Evolutionary conservation across 2,797 vertebrate genomes (phyloP).

Genomic region (Crocodylus rhombifer): DNA sequence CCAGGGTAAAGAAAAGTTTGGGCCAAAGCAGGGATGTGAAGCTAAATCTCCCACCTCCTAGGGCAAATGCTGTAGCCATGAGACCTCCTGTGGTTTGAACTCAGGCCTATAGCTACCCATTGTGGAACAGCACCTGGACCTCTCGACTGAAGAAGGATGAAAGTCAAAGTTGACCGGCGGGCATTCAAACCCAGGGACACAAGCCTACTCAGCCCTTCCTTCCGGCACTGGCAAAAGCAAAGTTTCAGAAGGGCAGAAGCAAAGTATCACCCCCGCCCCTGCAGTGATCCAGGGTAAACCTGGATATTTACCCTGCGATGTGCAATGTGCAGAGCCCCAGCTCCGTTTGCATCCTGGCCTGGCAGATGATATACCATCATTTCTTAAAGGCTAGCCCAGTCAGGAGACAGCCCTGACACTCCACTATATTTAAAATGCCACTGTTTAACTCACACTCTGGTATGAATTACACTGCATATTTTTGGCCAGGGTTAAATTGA

Average conservation of each 20-base stretch:
- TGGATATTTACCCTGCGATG: background rate
- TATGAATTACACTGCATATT: slow-evolving; percentile 61
- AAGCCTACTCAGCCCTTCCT: background rate
- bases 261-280: background rate
- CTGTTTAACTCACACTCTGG: slow-evolving; percentile 27
- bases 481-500: slow-evolving; percentile 77
- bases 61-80: rapidly evolving
- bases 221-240: background rate
- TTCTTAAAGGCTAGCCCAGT: background rate
- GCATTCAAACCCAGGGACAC: background rate
- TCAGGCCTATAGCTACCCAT: background rate
- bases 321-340: background rate
- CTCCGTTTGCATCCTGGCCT: background rate
- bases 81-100: background rate
- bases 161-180: background rate
- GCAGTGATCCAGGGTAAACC: background rate
- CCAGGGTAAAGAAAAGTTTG: background rate
- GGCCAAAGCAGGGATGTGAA: background rate
- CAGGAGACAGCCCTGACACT: background rate
- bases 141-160: background rate
- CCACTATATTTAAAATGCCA: slow-evolving; percentile 17
- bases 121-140: background rate
- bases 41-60: background rate
- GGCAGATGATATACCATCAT: background rate
- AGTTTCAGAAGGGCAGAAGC: background rate